A percentile compares a stretch with the other conserved stretches of the same genome.
phyloP scores from a whole-genome alignment of 2,888 invertebrate genomes.

The Diaperis boleti region DNA sequence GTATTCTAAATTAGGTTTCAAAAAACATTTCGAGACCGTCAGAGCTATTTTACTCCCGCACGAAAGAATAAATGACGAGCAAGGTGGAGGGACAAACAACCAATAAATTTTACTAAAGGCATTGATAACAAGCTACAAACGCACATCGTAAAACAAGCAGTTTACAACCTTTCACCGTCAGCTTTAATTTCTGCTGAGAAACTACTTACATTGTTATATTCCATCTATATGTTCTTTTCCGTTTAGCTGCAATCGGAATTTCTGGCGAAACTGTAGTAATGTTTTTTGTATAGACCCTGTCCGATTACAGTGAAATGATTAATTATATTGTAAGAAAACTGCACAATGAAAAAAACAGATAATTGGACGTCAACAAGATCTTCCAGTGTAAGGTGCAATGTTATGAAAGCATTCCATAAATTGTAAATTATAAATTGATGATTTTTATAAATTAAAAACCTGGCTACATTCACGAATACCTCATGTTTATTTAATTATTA shows the following conservation, averaged over 20 bases:
- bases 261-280: no score
- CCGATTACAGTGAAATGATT: background rate
- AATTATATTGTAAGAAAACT: background rate
- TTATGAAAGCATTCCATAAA: background rate
- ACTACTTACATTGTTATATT: no score
- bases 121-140: slow-evolving; percentile 31
- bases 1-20: slow-evolving; percentile 86
- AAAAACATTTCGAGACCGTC: slow-evolving; percentile 83
- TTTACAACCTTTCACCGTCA: slow-evolving; percentile 23
- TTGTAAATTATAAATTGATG: background rate
- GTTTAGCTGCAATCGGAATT: background rate
- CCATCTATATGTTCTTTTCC: no score
- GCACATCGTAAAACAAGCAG: slow-evolving; percentile 35
- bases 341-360: background rate
- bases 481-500: no score
- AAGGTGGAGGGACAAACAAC: slow-evolving; percentile 54
- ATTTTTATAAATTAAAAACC: no score
- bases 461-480: no score
- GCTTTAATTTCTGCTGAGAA: slow-evolving; percentile 8
- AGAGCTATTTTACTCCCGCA: slow-evolving; percentile 80
- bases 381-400: background rate
- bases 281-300: no score
- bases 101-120: slow-evolving; percentile 5
- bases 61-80: slow-evolving; percentile 59
- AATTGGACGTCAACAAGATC: background rate